Base-by-base conservation (phyloP, 2,888 invertebrate genomes). In the Caenorhabditis japonica region DNA sequence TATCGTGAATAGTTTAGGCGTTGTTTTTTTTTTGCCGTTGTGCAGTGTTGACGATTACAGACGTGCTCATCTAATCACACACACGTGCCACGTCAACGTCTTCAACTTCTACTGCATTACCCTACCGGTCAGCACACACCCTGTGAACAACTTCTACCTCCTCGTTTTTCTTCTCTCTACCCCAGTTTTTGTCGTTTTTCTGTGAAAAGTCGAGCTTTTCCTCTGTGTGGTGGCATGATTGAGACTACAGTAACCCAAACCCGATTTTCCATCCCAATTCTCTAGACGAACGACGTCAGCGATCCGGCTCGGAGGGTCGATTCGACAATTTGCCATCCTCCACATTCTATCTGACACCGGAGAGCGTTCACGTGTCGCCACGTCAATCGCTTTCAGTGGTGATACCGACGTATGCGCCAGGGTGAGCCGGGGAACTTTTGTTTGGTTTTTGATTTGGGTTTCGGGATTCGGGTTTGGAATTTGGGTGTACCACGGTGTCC, bases 21-120 rank as follows among this genome's bases (percentile, higher is more conserved):
- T 3, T 15, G 36, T 5, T n/a, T 13, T 43, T 55, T 27, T 33
- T 25, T 15, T 47, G 39, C 23, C 15, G 1, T n/a, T n/a, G n/a
- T n/a, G n/a, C n/a, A n/a, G n/a, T n/a, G n/a, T n/a, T n/a, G n/a
- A n/a, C n/a, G 47, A 38, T 60, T 64, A 66, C 59, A 72, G 71
- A 72, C 36, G 71, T 72, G 30, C 59, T 72, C 58, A 72, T 72
- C 51, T 72, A 52, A 72, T 56, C 19, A 27, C 23, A 33, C 25
- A 33, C 49, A 17, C 4, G 7, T 60, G 41, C 51, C 51, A 60
- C 51, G 51, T 34, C 60, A 51, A 23, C 51, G 21, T 43, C 43
- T 43, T 33, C 25, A 21, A 30, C 44, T 56, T 44, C 49, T 27
- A 34, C 27, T 51, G 49, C 49, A 34, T 43, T 51, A 44, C 27